Base-by-base conservation (phyloP, 1,140 invertebrate species). In the Lasioglossum baleicum region DNA sequence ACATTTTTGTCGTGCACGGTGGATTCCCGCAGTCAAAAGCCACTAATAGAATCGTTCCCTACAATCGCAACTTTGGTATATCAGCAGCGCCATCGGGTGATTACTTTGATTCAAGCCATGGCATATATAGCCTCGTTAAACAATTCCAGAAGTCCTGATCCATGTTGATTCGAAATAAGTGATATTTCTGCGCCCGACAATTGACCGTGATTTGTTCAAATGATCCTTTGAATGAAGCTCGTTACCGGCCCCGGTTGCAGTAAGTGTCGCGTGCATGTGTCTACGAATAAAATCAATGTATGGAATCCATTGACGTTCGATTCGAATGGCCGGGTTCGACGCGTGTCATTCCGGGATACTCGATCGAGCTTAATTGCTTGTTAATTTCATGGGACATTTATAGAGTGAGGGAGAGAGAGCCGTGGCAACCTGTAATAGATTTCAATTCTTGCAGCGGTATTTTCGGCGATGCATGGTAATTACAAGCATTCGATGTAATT, bases 271-370 rank as follows among this genome's bases (percentile, higher is more conserved):
- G 35, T 63, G n/a, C 58, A 20, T 60, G 42, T 40, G 13, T 75
- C 71, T 68, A 53, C 15, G 40, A 7, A 79, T 40, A 64, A 74
- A 84, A 85, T 84, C 83, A 66, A 85, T 76, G 81, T 74, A 61
- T 63, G 31, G 75, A 61, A 63, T 70, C 15, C 72, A 20, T 75
- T n/a, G 68, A 44, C 31, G 66, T 44, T 13, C 40, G 40, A 48
- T 72, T 35, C 35, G 40, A 81, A 76, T 66, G 69, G 53, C 31
- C 8, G 66, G n/a, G 17, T 48, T 48, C 44, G n/a, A 17, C 20
- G 31, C 35, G n/a, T 67, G 40, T 75, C 53, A 67, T 60, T 74
- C 48, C 51, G 22, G 11, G 5, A 15, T 35, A 8, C 8, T 44
- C 11, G 35, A 35, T 56, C 58, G 67, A 65, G 48, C 60, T 72